Base-by-base conservation (phyloP, 2,888 invertebrate species). In the Odontocolon sp. region DNA sequence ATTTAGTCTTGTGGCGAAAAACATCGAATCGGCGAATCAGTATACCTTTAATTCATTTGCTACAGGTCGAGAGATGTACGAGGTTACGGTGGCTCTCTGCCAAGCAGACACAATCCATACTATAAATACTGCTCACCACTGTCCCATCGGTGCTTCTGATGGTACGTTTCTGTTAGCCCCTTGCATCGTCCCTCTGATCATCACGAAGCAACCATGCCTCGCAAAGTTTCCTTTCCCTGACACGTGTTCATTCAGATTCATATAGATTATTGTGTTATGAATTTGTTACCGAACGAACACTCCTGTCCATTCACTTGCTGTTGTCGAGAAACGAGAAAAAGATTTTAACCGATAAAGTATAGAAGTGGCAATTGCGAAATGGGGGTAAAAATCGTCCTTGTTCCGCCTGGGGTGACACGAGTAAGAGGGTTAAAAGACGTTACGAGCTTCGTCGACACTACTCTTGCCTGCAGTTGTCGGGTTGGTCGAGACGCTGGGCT, bases 51-150 rank as follows among this genome's bases (percentile, higher is more conserved):
- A 80, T 81, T 80, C 76, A 80, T 71, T 81, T 79, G 71, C 61
- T 76, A 80, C 75, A 78, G 73, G 74, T 79, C 75, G 75, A 33
- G 56, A 57, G 67, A 76, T 42, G 69, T 69, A 31, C 72, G 54
- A 31, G 52, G 73, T 77, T 77, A 75, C 67, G 69, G 76, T 85
- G 86, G 86, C 84, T 71, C 42, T 63, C 78, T 86, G 89, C 89
- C 89, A 89, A 84, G 83, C 87, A 88, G 89, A 88, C 88, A 87
- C 88, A 87, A 88, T 88, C 87, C 87, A 84, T 83, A 86, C 89
- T 89, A 89, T 88, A 89, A 89, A 89, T 89, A 89, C 88, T 82
- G 77, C 78, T 57, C 45, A 47, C 67, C 68, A 71, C 82, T 67
- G 78, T 78, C 18, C 81, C 80, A 80, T 78, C 79, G 80, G 81